phyloP scores from a whole-genome alignment of 1,140 invertebrate species.

The Coelopa frigida region DNA sequence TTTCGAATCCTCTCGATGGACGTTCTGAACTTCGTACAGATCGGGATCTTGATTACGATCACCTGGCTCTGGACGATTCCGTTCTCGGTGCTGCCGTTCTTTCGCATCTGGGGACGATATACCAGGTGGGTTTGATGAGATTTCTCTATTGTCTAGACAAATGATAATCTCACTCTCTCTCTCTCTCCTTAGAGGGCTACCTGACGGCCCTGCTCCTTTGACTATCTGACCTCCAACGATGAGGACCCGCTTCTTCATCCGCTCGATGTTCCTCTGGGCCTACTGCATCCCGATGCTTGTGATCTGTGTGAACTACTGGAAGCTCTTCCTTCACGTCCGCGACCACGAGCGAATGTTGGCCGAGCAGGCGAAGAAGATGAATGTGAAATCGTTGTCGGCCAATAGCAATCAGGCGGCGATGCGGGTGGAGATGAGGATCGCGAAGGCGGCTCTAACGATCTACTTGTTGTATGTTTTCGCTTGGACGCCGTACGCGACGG shows the following conservation, averaged over 20 bases:
- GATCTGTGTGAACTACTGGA: constrained; percentile 62
- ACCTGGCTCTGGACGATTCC: constrained; percentile 67
- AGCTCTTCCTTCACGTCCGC: constrained; percentile 58
- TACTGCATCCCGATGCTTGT: constrained; percentile 61
- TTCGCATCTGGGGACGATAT: constrained; percentile 61
- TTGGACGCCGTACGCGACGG: constrained; percentile 68
- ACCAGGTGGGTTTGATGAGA: constrained; percentile 49
- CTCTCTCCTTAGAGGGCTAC: constrained; percentile 54
- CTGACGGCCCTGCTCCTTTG: constrained; percentile 69
- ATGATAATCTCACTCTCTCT: background rate
- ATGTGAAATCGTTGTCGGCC: constrained; percentile 64
- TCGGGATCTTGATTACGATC: constrained; percentile 53
- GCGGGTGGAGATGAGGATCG: constrained; percentile 64
- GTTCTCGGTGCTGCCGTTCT: constrained; percentile 59
- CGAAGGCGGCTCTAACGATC: constrained; percentile 69
- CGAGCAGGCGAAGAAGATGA: constrained; percentile 76
- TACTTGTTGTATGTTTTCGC: constrained; percentile 65
- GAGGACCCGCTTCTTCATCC: constrained; percentile 62
- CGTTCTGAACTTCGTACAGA: constrained; percentile 59
- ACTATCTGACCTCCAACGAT: constrained; percentile 62
- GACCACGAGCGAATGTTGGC: constrained; percentile 70
- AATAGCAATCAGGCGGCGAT: constrained; percentile 57
- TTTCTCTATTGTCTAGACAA: background rate
- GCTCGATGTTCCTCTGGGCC: constrained; percentile 60
- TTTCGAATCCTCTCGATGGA: constrained; percentile 67